Percentiles rank a stretch among this genome's conserved stretches.
These are phyloP conservation scores for Amiota minor DNA, from an alignment of 2,888 invertebrate genomes.

Conservation along the genomic window DNA sequence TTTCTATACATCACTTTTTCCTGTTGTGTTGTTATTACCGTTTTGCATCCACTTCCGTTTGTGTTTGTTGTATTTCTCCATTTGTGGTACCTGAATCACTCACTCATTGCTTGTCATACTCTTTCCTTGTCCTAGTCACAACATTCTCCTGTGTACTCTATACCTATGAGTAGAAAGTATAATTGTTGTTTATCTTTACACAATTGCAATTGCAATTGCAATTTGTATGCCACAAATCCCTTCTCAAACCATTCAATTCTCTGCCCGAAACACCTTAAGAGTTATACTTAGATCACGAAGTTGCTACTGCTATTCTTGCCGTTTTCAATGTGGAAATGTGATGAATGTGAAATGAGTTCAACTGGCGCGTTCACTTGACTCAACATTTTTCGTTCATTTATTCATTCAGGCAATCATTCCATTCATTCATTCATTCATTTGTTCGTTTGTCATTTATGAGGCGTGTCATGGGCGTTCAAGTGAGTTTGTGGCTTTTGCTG, in stretches of 20 bases:
- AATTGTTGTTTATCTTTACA: conserved; percentile 70
- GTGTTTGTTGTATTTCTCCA: neutral
- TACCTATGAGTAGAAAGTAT: conserved; percentile 42
- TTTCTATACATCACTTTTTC: neutral
- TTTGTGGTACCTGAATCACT: neutral
- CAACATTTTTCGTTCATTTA: conserved; percentile 28
- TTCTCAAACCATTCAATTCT: conserved; percentile 23
- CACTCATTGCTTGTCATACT: neutral
- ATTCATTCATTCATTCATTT: conserved; percentile 30
- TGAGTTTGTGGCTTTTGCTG: neutral
- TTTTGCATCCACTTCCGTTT: conserved; percentile 2
- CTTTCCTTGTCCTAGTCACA: neutral
- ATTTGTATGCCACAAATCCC: conserved; percentile 26
- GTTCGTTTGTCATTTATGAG: neutral
- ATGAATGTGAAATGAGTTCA: conserved; percentile 66
- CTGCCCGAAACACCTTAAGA: neutral
- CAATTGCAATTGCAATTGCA: conserved; percentile 62
- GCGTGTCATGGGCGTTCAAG: neutral
- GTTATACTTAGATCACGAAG: too few species aligned
- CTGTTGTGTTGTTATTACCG: neutral
- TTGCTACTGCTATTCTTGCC: neutral
- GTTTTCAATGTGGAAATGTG: conserved; percentile 60
- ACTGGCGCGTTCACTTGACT: conserved; percentile 48
- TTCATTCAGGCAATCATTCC: conserved; percentile 21
- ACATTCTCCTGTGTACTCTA: neutral